Conservation (phyloP, 2,888 invertebrate species). For the Cactoblastis cactorum region DNA sequence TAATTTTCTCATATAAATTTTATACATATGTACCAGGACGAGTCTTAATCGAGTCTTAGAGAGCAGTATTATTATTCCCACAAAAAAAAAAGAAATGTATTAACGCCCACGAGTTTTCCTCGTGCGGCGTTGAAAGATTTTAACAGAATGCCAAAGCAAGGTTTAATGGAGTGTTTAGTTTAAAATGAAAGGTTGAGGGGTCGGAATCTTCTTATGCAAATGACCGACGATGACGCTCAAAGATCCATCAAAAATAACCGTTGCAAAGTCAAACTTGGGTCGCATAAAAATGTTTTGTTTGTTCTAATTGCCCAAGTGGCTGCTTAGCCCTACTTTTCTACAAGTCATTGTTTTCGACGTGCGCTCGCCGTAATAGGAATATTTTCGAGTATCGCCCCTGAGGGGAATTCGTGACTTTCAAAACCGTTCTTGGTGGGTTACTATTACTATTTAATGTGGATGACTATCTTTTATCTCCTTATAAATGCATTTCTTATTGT, state of each 20-base stretch:
- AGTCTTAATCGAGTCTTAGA: background rate
- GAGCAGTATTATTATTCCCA: background rate
- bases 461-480: background rate
- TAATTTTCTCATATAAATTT: no score
- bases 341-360: conserved; percentile 75
- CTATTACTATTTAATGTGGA: conserved; percentile 28
- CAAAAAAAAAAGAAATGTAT: background rate
- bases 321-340: conserved; percentile 63
- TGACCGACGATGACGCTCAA: conserved; percentile 44
- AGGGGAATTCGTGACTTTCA: conserved; percentile 60
- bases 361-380: conserved; percentile 61
- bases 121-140: conserved; percentile 12
- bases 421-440: conserved; percentile 43
- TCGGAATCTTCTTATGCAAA: conserved; percentile 52
- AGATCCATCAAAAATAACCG: conserved; percentile 28
- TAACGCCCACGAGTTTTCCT: conserved; percentile 2
- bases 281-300: conserved; percentile 77
- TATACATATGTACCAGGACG: no score
- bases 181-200: conserved; percentile 26
- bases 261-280: conserved; percentile 36
- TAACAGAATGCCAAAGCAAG: conserved; percentile 9
- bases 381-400: conserved; percentile 58
- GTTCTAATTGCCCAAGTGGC: conserved; percentile 75
- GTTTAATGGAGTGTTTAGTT: conserved; percentile 22
- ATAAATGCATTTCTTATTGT: background rate